A percentile compares a stretch with the other conserved stretches of the same genome.
These are phyloP conservation scores for Salvelinus alpinus DNA, from an alignment of 2,113 vertebrate species.

Conservation along the genomic window DNA sequence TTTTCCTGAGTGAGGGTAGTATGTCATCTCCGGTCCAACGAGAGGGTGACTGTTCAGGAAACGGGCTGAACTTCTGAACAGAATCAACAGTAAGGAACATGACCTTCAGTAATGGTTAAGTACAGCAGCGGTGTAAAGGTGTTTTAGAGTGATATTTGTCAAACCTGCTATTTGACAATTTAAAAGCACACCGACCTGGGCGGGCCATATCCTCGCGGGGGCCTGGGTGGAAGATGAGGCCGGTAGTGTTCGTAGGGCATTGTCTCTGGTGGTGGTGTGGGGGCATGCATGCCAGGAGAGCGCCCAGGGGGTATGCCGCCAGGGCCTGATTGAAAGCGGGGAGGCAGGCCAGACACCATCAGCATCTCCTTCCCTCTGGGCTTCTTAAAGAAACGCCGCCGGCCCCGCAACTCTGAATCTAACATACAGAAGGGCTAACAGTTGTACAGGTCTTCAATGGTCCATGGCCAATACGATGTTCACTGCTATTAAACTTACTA, in stretches of 20 bases:
- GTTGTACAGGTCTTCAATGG: not conserved
- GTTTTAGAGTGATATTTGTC: too few species aligned
- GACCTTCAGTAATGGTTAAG: too few species aligned
- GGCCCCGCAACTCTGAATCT: slow-evolving; percentile 79
- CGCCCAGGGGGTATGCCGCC: slow-evolving; percentile 56
- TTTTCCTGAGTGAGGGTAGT: slow-evolving; percentile 72
- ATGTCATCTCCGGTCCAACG: slow-evolving; percentile 69
- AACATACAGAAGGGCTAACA: too few species aligned
- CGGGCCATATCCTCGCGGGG: slow-evolving; percentile 74
- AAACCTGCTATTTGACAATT: not conserved
- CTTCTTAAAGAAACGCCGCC: slow-evolving; percentile 86
- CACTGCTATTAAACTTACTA: too few species aligned
- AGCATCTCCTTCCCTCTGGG: slow-evolving; percentile 84
- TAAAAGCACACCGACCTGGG: slow-evolving; percentile 73
- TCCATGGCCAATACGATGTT: too few species aligned
- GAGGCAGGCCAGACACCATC: slow-evolving; percentile 75
- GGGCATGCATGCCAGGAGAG: slow-evolving; percentile 51
- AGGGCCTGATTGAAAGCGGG: slow-evolving; percentile 78
- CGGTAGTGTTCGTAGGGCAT: slow-evolving; percentile 74
- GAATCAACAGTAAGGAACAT: too few species aligned
- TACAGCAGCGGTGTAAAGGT: not conserved
- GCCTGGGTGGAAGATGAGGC: slow-evolving; percentile 68
- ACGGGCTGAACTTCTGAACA: slow-evolving; percentile 64
- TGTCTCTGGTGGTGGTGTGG: slow-evolving; percentile 53
- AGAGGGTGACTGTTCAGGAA: slow-evolving; percentile 73